These are phyloP conservation scores for Cuniculus paca DNA, from an alignment of 2,797 vertebrate species.

Conservation along the genomic window DNA sequence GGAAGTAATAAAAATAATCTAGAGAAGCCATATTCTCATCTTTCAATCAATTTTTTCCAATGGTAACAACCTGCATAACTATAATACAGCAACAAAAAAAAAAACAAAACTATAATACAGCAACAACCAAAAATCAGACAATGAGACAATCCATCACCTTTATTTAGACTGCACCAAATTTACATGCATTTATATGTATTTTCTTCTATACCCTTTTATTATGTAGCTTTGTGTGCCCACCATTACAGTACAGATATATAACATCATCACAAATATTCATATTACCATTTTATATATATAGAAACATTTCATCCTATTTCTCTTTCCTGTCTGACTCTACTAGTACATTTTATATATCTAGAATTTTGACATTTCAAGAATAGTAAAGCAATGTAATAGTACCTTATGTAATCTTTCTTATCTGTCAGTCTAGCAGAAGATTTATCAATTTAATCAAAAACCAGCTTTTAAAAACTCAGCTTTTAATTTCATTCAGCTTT, in stretches of 20 bases:
- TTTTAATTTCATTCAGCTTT: constrained; percentile 11
- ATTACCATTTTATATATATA: not conserved
- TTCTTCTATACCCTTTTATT: not conserved
- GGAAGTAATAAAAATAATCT: not conserved
- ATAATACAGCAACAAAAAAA: not conserved
- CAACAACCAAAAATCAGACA: not conserved
- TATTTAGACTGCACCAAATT: not conserved
- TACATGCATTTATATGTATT: not conserved
- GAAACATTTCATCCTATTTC: not conserved
- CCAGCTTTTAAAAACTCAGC: not conserved
- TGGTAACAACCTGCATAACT: not conserved
- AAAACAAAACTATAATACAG: not conserved
- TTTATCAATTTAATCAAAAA: not conserved
- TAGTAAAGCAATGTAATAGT: not conserved
- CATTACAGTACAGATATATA: not conserved
- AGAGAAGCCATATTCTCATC: not conserved
- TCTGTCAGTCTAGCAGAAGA: not conserved
- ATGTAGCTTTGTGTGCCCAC: not conserved
- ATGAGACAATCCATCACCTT: not conserved
- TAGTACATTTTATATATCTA: not conserved
- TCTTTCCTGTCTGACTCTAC: not conserved
- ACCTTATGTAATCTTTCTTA: not conserved
- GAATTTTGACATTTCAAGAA: not conserved
- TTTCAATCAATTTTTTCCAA: not conserved
- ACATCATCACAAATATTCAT: not conserved